Evolutionary conservation across 1,140 invertebrate species (phyloP).

Genomic region (Drosophila sp.): DNA sequence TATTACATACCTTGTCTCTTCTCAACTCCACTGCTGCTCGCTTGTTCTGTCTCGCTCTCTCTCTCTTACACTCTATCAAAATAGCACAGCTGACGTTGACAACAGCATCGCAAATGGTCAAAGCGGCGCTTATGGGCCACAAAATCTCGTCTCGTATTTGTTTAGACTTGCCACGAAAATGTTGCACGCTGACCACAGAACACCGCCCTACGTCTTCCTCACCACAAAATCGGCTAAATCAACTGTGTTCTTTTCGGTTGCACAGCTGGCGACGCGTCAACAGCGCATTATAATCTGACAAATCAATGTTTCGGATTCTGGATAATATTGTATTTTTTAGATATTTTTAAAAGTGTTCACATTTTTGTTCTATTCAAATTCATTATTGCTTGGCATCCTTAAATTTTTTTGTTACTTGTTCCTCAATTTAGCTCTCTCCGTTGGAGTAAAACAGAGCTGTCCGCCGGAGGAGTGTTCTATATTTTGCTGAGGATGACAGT

Average conservation of each 20-base stretch:
- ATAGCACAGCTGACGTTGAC: conserved; percentile 53
- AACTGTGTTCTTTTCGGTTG: conserved; percentile 11
- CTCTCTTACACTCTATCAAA: conserved; percentile 14
- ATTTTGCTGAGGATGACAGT: too few species aligned
- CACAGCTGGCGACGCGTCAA: conserved; percentile 39
- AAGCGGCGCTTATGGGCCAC: conserved; percentile 19
- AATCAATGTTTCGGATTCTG: conserved; percentile 8
- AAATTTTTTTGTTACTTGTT: background rate
- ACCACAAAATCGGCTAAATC: conserved; percentile 4
- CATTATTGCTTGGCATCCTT: conserved; percentile 20
- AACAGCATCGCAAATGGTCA: conserved; percentile 39
- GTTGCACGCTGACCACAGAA: conserved; percentile 18
- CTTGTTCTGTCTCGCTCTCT: background rate
- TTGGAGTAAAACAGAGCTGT: too few species aligned
- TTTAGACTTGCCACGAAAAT: conserved; percentile 5
- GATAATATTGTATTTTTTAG: conserved; percentile 2
- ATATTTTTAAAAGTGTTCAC: background rate
- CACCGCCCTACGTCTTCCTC: background rate
- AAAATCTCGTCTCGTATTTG: conserved; percentile 7
- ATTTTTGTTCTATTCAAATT: background rate
- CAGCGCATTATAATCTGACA: conserved; percentile 24
- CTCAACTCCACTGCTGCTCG: background rate
- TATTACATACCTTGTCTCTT: conserved; percentile 26
- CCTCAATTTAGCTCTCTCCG: background rate
- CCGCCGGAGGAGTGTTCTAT: too few species aligned